Conservation (phyloP, 1,140 invertebrate genomes). For the Teleopsis dalmanni region DNA sequence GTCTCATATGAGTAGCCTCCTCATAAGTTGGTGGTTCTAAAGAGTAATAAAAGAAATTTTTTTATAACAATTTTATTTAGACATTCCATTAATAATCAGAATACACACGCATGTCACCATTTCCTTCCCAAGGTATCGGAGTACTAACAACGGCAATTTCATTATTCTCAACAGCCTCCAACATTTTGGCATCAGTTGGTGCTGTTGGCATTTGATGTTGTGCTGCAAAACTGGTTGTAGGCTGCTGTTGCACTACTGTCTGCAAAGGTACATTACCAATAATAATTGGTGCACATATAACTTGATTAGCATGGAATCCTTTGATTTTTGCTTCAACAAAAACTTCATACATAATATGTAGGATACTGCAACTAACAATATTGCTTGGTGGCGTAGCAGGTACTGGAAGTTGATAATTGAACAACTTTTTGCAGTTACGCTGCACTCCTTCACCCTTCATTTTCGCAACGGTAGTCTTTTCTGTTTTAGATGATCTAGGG, state of each 20-base stretch:
- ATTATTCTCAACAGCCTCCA: neutral
- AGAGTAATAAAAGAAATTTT: neutral
- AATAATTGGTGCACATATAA: constrained; percentile 44
- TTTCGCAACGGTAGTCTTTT: constrained; percentile 49
- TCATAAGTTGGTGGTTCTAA: constrained; percentile 34
- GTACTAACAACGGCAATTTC: neutral
- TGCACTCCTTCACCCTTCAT: constrained; percentile 45
- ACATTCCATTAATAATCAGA: too few relatives aligned
- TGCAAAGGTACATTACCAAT: constrained; percentile 52
- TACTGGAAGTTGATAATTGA: constrained; percentile 47
- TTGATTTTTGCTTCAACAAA: constrained; percentile 48
- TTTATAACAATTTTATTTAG: too few relatives aligned
- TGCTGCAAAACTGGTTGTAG: neutral
- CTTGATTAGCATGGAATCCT: constrained; percentile 46
- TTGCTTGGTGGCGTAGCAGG: constrained; percentile 64
- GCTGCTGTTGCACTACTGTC: constrained; percentile 10
- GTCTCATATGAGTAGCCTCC: constrained; percentile 28
- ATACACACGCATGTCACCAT: too few relatives aligned
- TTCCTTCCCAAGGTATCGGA: neutral
- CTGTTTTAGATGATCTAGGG: constrained; percentile 49
- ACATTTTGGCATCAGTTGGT: neutral
- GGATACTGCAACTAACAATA: constrained; percentile 59
- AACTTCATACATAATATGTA: constrained; percentile 61
- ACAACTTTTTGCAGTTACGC: constrained; percentile 33
- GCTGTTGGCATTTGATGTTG: neutral